phyloP scores from a whole-genome alignment of 2,113 vertebrate species.

The Osmerus eperlanus region DNA sequence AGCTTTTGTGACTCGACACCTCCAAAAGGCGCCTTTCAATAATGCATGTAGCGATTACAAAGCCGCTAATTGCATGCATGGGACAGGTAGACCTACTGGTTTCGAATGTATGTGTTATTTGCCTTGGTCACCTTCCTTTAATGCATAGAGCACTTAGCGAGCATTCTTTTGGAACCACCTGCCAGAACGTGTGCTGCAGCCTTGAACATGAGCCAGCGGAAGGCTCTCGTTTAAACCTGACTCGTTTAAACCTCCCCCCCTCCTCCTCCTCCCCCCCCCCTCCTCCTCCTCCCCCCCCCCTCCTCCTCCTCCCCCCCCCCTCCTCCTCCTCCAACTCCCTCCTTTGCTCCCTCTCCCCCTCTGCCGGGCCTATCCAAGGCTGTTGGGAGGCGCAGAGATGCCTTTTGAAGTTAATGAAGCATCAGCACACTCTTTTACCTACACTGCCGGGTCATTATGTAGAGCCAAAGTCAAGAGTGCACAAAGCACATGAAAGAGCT shows the following conservation, averaged over 20 bases:
- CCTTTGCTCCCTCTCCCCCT: conserved; percentile 20
- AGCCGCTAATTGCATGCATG: conserved; percentile 7
- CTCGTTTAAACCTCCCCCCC: not conserved
- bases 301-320: too few species aligned
- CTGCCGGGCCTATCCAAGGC: conserved; percentile 36
- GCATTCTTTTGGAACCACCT: conserved; percentile 9
- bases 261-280: too few species aligned
- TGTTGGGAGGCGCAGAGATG: conserved; percentile 44
- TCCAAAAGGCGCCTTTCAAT: conserved; percentile 19
- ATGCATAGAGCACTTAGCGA: conserved; percentile 35
- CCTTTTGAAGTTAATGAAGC: conserved; percentile 64
- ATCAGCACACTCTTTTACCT: conserved; percentile 50
- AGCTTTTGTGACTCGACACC: not conserved
- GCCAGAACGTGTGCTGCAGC: conserved; percentile 31
- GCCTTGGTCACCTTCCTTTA: conserved; percentile 26
- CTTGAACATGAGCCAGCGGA: conserved; percentile 53
- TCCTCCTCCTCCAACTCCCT: too few species aligned
- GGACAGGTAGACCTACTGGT: not conserved
- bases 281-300: too few species aligned
- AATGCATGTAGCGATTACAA: not conserved
- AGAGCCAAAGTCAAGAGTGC: conserved; percentile 36
- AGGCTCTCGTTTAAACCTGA: conserved; percentile 39
- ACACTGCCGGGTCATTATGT: conserved; percentile 42
- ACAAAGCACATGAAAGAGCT: conserved; percentile 29
- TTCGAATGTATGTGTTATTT: conserved; percentile 1